Percentiles rank a stretch among this genome's conserved stretches.
phyloP scores from a whole-genome alignment of 2,888 invertebrate species.

The Mylabris sibirica region DNA sequence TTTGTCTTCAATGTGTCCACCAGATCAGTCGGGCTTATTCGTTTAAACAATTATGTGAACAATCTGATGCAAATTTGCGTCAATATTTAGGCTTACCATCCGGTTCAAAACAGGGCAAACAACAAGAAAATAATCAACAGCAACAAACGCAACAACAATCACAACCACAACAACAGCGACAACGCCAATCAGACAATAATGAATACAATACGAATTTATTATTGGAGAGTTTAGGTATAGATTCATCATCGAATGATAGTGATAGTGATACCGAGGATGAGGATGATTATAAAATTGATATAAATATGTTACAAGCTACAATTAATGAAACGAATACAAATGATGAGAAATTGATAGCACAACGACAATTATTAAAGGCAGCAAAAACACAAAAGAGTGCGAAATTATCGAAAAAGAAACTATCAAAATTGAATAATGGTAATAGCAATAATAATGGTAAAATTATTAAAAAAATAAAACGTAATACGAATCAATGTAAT shows the following conservation, averaged over 20 bases:
- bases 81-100: constrained; percentile 59
- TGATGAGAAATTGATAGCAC: constrained; percentile 59
- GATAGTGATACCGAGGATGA: constrained; percentile 45
- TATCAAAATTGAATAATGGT: constrained; percentile 44
- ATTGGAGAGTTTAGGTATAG: constrained; percentile 55
- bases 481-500: constrained; percentile 58
- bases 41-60: constrained; percentile 63
- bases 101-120: constrained; percentile 47
- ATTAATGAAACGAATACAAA: constrained; percentile 46
- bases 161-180: background rate
- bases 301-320: constrained; percentile 46
- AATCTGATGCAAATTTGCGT: constrained; percentile 60
- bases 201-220: constrained; percentile 48
- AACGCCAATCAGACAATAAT: constrained; percentile 36
- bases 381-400: constrained; percentile 54
- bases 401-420: constrained; percentile 55
- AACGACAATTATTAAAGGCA: constrained; percentile 58
- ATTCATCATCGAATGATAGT: constrained; percentile 56
- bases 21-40: constrained; percentile 62
- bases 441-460: constrained; percentile 34
- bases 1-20: constrained; percentile 62
- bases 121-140: constrained; percentile 42
- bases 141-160: constrained; percentile 28
- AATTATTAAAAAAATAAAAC: constrained; percentile 52
- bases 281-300: constrained; percentile 55